Percentiles rank a stretch among this genome's conserved stretches.
These are phyloP conservation scores for Aleiodes sp. DNA, from an alignment of 1,140 invertebrate species.

Conservation along the genomic window DNA sequence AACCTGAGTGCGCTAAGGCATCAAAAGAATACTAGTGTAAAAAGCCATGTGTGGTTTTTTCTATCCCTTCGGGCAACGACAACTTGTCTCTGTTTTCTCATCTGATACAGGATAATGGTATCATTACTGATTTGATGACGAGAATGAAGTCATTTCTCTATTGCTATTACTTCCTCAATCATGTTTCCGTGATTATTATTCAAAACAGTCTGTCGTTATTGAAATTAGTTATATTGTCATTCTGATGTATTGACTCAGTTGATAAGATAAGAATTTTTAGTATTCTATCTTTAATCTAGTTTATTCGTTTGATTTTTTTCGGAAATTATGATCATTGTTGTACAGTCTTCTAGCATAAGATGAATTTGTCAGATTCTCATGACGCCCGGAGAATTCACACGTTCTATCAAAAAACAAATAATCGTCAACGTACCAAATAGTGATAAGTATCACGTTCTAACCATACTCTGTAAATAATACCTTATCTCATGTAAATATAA, in stretches of 20 bases:
- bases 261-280: background rate
- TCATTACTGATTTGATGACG: too few relatives aligned
- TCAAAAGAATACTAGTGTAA: background rate
- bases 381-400: background rate
- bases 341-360: background rate
- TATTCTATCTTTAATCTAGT: too few relatives aligned
- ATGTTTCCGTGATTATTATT: background rate
- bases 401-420: background rate
- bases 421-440: background rate
- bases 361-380: background rate
- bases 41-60: background rate
- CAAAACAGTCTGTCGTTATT: background rate
- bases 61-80: too few relatives aligned
- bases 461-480: background rate
- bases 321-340: too few relatives aligned
- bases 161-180: background rate
- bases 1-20: constrained; percentile 26
- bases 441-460: background rate
- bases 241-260: background rate
- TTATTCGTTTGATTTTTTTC: too few relatives aligned
- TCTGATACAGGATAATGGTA: background rate
- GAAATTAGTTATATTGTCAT: too few relatives aligned
- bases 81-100: background rate
- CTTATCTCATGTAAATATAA: background rate
- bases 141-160: too few relatives aligned